Evolutionary conservation across 2,797 vertebrate genomes (phyloP), one percentile per base, ranked within the genome.

Genomic region (Lagocephalus sceleratus): DNA sequence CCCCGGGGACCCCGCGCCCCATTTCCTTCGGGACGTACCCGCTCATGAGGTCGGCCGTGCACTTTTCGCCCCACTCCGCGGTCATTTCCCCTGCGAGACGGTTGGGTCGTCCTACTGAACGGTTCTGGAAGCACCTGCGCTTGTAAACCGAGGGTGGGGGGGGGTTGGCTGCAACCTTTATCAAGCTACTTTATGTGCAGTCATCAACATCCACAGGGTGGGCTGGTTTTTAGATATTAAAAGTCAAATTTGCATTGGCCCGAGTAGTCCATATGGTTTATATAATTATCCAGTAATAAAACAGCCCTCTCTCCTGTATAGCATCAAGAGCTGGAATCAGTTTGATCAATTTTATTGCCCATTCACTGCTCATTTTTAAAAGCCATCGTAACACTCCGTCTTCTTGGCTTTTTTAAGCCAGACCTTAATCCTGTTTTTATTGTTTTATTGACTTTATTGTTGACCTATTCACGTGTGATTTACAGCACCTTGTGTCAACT

Each of bases 1-100:
- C 91, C n/a, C 63, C 56, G 5, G 94, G 92, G 10, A 98, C 92
- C 1, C 79, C 81, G 15, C 80, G 86, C 20, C 96, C 95, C 50
- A 22, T 47, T 29, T 92, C 91, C 47, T 88, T 62, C 25, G 93
- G 92, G 72, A 91, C 91, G 23, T 92, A 98, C n/a, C 75, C 72
- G 32, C 75, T 88, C 94, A 97, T 94, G 60, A 98, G 91, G 47
- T 86, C 88, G 1, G 71, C 73, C 0, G 90, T 79, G 53, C 87
- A 85, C 20, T 71, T 83, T 57, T 85, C 84, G 5, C 86, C 83
- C 78, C 89, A 84, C 19, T 91, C 89, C 69, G 85, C 63, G 3
- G 51, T 75, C 79, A 82, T 80, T 22, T 73, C 67, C n/a, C n/a
- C 39, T 3, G 43, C 55, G 29, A 40, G 16, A 21, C 9, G 25